Evolutionary conservation across 2,113 vertebrate species (phyloP).

Genomic region (Platysteira castanea): DNA sequence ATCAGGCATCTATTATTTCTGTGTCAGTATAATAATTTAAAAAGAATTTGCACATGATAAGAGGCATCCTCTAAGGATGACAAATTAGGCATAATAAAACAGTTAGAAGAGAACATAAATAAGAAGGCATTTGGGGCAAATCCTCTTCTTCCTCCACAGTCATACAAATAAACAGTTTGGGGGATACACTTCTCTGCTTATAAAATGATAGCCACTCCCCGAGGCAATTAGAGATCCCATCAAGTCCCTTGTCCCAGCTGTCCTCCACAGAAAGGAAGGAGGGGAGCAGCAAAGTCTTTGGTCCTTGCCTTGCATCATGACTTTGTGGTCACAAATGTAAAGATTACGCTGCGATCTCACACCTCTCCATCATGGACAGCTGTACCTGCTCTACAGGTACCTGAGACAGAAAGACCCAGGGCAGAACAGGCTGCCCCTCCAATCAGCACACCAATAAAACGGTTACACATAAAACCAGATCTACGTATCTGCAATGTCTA

Average conservation of each 20-base stretch:
- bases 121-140: conserved; percentile 42
- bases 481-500: not conserved
- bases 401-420: not conserved
- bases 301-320: not conserved
- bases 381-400: not conserved
- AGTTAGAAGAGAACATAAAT: conserved; percentile 42
- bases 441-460: not conserved
- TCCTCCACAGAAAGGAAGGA: not conserved
- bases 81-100: conserved; percentile 47
- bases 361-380: fast-evolving
- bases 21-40: conserved; percentile 54
- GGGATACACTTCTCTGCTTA: not conserved
- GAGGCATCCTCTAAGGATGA: conserved; percentile 44
- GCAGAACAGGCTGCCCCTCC: not conserved
- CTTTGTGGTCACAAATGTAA: not conserved
- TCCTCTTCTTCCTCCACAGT: conserved; percentile 8
- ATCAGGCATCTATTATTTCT: conserved; percentile 57
- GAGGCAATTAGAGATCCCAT: not conserved
- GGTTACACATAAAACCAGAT: not conserved
- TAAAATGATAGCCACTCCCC: not conserved
- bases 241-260: not conserved
- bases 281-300: not conserved
- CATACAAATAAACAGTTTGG: not conserved
- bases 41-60: conserved; percentile 46
- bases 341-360: fast-evolving